A percentile compares a stretch with the other conserved stretches of the same genome.
Conservation (phyloP, 2,113 vertebrate species). For the Chrysemys picta region DNA sequence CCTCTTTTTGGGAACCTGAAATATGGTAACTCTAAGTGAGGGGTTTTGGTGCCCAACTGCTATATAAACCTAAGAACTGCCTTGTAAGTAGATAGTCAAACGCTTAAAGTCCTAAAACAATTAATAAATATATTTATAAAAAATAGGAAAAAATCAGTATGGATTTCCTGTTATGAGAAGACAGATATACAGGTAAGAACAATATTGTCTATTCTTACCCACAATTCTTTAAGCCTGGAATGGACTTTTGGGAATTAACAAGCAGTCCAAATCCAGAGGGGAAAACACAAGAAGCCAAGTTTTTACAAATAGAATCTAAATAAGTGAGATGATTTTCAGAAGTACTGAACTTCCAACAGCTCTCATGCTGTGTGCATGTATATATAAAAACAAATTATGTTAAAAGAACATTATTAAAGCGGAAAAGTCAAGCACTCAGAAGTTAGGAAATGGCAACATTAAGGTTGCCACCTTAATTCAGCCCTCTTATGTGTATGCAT, state of each 20-base stretch:
- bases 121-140: neutral
- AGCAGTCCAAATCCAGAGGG: neutral
- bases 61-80: constrained; percentile 19
- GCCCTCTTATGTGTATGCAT: neutral
- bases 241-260: neutral
- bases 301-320: neutral
- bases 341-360: neutral
- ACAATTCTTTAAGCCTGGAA: neutral
- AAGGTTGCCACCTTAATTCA: neutral
- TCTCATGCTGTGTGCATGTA: neutral
- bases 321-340: neutral
- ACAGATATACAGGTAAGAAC: neutral
- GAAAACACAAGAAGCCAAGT: neutral
- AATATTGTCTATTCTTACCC: neutral
- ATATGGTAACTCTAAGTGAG: neutral
- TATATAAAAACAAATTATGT: neutral
- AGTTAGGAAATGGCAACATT: neutral
- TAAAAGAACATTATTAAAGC: neutral
- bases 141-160: neutral
- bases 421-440: neutral
- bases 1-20: too few species aligned
- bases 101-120: neutral
- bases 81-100: constrained; percentile 2
- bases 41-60: neutral
- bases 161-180: neutral